Base-by-base conservation (phyloP, 2,113 vertebrate species). In the Formicarius rufipectus region DNA sequence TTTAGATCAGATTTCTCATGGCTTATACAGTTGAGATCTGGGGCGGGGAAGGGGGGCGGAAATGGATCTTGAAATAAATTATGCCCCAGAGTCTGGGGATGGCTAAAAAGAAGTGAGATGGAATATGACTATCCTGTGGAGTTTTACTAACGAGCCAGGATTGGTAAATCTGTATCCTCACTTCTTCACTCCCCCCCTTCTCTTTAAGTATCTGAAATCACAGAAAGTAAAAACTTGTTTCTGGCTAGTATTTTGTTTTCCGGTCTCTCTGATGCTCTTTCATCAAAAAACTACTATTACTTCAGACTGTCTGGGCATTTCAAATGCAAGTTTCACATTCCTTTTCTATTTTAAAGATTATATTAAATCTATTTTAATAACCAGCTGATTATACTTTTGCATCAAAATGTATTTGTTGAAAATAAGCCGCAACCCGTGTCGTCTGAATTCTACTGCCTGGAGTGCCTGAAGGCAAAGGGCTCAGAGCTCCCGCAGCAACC, bases 401-500 rank as follows among this genome's bases (percentile, higher is more conserved):
- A 22, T 50, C 40, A 5, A 60, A 35, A 17, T 25, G 28, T 42
- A 44, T 37, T 6, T 12, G 20, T 35, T 82, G n/a, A n/a, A 88
- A 86, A 42, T 14, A 52, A 73, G 2, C 44, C 19, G 40, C 35
- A 50, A 7, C 3, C 47, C 42, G 0, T 12, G 16, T 27, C 47
- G 64, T 53, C 24, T 33, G 44, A 24, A 2, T 25, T 25, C 25
- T 5, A 4, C 2, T 2, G 42, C 4, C 22, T 4, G 8, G 14
- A 71, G 47, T 0, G 2, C 31, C 71, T 13, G 56, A 8, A 39
- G 53, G 72, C 2, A 6, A 33, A 27, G 53, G n/a, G 42, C 66
- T 63, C 89, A 12, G 85, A 73, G 50, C 74, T 39, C 20, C 55
- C 9, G 13, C 94, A 56, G 86, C 16, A 25, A 45, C 96, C 98